Evolutionary conservation across 2,113 vertebrate genomes (phyloP).

Genomic region (Willisornis vidua): DNA sequence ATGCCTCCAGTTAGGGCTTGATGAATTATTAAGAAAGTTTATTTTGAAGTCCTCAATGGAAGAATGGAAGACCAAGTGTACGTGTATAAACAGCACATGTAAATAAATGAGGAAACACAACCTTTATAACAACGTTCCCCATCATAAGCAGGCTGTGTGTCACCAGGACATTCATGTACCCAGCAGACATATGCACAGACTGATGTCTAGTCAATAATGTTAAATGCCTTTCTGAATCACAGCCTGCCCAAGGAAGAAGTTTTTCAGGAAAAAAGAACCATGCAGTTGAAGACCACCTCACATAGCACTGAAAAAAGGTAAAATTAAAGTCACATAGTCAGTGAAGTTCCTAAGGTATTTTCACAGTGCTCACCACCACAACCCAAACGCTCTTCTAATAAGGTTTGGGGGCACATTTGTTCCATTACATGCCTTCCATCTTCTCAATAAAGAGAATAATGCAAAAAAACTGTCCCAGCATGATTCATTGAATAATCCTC

Average conservation of each 20-base stretch:
- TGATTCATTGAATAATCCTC: background rate
- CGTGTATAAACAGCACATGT: accelerated
- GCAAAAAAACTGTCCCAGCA: accelerated
- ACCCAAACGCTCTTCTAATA: background rate
- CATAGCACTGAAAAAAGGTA: background rate
- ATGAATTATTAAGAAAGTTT: background rate
- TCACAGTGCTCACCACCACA: background rate
- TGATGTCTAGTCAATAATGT: background rate
- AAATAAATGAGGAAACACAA: background rate
- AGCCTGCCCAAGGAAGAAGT: background rate
- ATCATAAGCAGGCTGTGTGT: background rate
- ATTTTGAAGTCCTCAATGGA: background rate
- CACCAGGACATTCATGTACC: background rate
- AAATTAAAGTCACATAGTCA: background rate
- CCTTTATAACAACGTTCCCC: background rate
- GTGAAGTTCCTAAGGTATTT: background rate
- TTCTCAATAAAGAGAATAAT: accelerated
- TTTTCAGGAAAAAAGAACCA: background rate
- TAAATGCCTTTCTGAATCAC: background rate
- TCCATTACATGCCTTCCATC: background rate
- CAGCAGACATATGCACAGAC: background rate
- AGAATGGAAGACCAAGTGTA: background rate
- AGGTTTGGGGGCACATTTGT: background rate
- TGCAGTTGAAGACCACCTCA: background rate
- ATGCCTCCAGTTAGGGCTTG: background rate